phyloP scores from a whole-genome alignment of 2,888 invertebrate species.

The Automeris io region DNA sequence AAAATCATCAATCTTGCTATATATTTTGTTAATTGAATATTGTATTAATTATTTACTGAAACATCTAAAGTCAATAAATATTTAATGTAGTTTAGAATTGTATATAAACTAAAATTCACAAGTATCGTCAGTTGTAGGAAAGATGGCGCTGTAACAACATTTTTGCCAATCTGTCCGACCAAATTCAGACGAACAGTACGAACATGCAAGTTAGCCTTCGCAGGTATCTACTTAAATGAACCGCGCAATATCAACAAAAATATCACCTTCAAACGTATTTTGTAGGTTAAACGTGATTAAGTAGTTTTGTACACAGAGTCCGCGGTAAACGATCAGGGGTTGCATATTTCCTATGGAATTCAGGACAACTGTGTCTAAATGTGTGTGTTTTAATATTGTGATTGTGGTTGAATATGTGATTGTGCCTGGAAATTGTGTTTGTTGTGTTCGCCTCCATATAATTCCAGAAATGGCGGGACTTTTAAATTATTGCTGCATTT shows the following conservation, averaged over 20 bases:
- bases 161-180: slow-evolving; percentile 39
- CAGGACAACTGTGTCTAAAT: slow-evolving; percentile 33
- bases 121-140: too few species aligned
- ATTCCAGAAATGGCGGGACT: slow-evolving; percentile 42
- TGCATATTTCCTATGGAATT: slow-evolving; percentile 20
- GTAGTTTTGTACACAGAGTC: slow-evolving; percentile 64
- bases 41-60: too few species aligned
- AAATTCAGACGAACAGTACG: slow-evolving; percentile 31
- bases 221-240: slow-evolving; percentile 23
- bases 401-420: slow-evolving; percentile 21
- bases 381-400: slow-evolving; percentile 21
- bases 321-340: slow-evolving; percentile 40
- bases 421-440: slow-evolving; percentile 17
- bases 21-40: too few species aligned
- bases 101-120: too few species aligned
- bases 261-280: slow-evolving; percentile 76
- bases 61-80: too few species aligned
- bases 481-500: slow-evolving; percentile 41
- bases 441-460: slow-evolving; percentile 20
- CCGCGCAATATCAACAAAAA: slow-evolving; percentile 72
- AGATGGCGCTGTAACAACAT: slow-evolving; percentile 56
- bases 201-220: slow-evolving; percentile 25
- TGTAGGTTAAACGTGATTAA: slow-evolving; percentile 75
- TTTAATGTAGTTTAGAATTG: too few species aligned
- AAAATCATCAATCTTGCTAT: too few species aligned